Evolutionary conservation across 2,888 invertebrate genomes (phyloP), one percentile per base, ranked within the genome.

Genomic region (Hemistola chrysoprasaria): DNA sequence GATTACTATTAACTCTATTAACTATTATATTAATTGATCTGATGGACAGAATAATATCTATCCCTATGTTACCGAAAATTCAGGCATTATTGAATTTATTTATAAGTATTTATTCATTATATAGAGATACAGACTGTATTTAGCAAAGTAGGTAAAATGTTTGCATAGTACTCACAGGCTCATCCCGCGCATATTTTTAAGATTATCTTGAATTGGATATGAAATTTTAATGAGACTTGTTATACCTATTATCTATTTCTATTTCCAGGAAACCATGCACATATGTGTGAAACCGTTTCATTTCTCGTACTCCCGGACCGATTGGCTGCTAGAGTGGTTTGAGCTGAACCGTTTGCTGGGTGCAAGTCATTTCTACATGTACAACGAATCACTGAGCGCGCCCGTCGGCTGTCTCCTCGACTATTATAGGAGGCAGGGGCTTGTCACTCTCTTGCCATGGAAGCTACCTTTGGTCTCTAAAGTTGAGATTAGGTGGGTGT

Each of bases 211-310:
- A n/a, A n/a, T n/a, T n/a, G n/a, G n/a, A n/a, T n/a, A n/a, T n/a
- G n/a, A n/a, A n/a, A n/a, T n/a, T n/a, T n/a, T n/a, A n/a, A n/a
- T n/a, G n/a, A n/a, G n/a, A n/a, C n/a, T n/a, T n/a, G n/a, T n/a
- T n/a, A n/a, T n/a, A n/a, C 24, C 6, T 16, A 7, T 9, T 8
- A 21, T n/a, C 6, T 9, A 9, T 35, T 16, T 23, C 28, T 23
- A n/a, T 11, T 79, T 78, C 4, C 76, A 87, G 73, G 90, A 92
- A 51, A 90, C 90, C 27, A 89, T 94, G 31, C 95, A 94, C 11
- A 92, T 97, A 16, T 97, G 97, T 76, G 95, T 97, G 22, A 97
- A 97, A 68, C 97, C 97, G 0, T 91, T 97, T 50, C 97, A 97
- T 78, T 97, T 95, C 74, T 92, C 94, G 57, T 97, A 97, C 77